These are phyloP conservation scores for Alloscopus bannaensis DNA, from an alignment of 2,888 invertebrate species.

Conservation along the genomic window DNA sequence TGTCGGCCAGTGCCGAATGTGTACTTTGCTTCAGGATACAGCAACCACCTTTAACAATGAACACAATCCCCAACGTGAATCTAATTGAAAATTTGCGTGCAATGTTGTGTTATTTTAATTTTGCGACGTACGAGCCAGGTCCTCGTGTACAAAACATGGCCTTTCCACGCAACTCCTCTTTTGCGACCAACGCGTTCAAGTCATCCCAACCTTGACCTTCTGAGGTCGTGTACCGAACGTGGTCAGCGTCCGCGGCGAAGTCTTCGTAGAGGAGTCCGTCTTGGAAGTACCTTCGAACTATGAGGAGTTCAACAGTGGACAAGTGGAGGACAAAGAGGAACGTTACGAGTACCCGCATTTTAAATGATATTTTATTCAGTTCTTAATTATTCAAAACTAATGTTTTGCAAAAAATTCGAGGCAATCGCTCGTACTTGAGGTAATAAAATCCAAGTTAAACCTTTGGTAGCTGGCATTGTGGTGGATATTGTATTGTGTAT, in stretches of 20 bases:
- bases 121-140: conserved; percentile 31
- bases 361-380: too few species aligned
- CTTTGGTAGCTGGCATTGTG: too few species aligned
- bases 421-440: too few species aligned
- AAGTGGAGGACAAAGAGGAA: neutral
- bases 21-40: conserved; percentile 21
- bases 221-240: conserved; percentile 35
- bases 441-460: too few species aligned
- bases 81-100: neutral
- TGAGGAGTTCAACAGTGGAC: conserved; percentile 7
- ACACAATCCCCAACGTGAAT: too few species aligned
- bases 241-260: conserved; percentile 31
- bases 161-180: conserved; percentile 17
- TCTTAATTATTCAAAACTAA: too few species aligned
- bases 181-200: conserved; percentile 9
- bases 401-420: too few species aligned
- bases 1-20: neutral
- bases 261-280: conserved; percentile 53
- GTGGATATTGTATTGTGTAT: too few species aligned
- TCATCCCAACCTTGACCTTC: conserved; percentile 35
- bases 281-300: conserved; percentile 35
- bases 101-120: neutral
- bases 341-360: neutral
- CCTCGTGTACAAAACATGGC: conserved; percentile 53
- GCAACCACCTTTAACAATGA: conserved; percentile 40